phyloP scores from a whole-genome alignment of 2,113 vertebrate species.

The Trinectes maculatus region DNA sequence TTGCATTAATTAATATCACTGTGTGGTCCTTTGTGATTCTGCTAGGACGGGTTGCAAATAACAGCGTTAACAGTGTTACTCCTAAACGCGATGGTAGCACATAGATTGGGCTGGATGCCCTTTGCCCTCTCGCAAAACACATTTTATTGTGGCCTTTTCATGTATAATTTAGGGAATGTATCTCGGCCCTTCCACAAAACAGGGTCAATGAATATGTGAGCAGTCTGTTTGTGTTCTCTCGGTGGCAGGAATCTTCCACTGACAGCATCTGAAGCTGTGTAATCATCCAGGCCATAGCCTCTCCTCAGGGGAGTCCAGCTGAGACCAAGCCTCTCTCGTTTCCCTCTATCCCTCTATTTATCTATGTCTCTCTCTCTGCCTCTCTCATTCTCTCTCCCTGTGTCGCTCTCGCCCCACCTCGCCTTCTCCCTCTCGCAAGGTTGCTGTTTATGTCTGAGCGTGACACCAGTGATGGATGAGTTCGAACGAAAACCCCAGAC shows the following conservation, averaged over 20 bases:
- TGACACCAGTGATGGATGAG: conserved; percentile 74
- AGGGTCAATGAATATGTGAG: conserved; percentile 49
- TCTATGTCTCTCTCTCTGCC: conserved; percentile 7
- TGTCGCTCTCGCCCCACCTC: conserved; percentile 24
- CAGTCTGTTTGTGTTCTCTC: conserved; percentile 45
- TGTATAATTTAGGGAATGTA: conserved; percentile 40
- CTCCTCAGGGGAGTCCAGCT: conserved; percentile 74
- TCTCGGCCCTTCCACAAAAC: conserved; percentile 34
- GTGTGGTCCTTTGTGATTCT: conserved; percentile 10
- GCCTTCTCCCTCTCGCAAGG: conserved; percentile 48
- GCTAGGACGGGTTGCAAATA: conserved; percentile 40
- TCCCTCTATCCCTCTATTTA: conserved; percentile 19
- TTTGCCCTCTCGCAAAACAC: conserved; percentile 49
- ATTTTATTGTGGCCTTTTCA: conserved; percentile 48
- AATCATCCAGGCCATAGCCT: conserved; percentile 76
- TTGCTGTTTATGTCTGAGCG: conserved; percentile 61
- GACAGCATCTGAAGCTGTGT: conserved; percentile 78
- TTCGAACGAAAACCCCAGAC: conserved; percentile 57
- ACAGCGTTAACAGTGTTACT: conserved; percentile 29
- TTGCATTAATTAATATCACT: conserved; percentile 18
- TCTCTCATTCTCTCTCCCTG: conserved; percentile 1
- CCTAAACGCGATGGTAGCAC: conserved; percentile 21
- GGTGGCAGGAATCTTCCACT: conserved; percentile 60
- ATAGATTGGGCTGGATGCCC: conserved; percentile 28
- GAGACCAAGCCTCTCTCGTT: conserved; percentile 57